Percentiles rank a stretch among this genome's conserved stretches.
Evolutionary conservation across 2,888 invertebrate species (phyloP).

Genomic region (Troides oblongomaculatus): DNA sequence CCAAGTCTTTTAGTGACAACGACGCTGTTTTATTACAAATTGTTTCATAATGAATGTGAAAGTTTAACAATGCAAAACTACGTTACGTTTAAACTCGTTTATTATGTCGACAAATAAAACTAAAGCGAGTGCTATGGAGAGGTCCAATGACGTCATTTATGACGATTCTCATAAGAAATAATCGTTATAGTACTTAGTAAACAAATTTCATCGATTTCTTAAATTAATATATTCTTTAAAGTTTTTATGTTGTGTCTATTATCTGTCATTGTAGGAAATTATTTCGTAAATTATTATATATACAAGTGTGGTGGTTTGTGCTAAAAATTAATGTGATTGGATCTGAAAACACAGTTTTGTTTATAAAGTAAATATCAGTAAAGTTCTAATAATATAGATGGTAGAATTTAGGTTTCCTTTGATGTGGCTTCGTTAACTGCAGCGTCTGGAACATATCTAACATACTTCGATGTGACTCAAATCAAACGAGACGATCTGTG

Average conservation of each 20-base stretch:
- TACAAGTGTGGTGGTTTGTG: not conserved
- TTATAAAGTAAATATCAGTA: slow-evolving; percentile 13
- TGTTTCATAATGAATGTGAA: not conserved
- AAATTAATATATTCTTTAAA: too few relatives aligned
- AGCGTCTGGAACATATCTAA: slow-evolving; percentile 14
- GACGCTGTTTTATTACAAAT: not conserved
- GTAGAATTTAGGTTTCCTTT: slow-evolving; percentile 22
- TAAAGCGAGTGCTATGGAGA: not conserved
- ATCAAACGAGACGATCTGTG: not conserved
- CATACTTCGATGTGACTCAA: slow-evolving; percentile 1
- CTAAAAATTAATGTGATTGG: not conserved
- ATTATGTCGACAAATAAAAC: not conserved
- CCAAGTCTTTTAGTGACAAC: slow-evolving; percentile 20
- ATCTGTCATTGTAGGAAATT: not conserved
- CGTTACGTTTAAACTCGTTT: not conserved
- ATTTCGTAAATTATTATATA: not conserved
- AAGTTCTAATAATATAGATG: slow-evolving; percentile 20
- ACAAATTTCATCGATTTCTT: not conserved
- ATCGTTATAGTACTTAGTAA: not conserved
- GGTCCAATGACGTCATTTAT: not conserved
- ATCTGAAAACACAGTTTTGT: not conserved
- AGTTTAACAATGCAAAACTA: not conserved
- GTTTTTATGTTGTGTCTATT: not conserved
- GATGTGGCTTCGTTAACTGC: slow-evolving; percentile 18
- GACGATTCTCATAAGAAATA: too few relatives aligned